Evolutionary conservation across 2,797 vertebrate species (phyloP), one percentile per base, ranked within the genome.

Genomic region (Anguilla megastoma): DNA sequence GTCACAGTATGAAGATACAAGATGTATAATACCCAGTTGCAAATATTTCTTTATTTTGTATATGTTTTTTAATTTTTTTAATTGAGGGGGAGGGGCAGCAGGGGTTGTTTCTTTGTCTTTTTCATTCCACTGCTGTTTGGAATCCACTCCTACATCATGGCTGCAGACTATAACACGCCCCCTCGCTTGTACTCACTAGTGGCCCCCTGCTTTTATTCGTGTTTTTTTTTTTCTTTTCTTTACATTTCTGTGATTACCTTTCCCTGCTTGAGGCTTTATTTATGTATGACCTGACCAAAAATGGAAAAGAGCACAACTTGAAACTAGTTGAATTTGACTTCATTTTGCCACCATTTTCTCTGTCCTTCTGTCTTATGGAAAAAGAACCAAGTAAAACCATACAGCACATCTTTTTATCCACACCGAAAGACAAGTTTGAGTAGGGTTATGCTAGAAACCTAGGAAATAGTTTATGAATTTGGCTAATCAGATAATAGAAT

Each of bases 71-170:
- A 0, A 48, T 80, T 45, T 33, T 30, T 36, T 36, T 1, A 18
- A 36, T 36, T 74, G 12, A 5, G 10, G 30, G n/a, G 10, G 30
- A 30, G 12, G 8, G 30, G 69, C 10, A 12, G 27, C 9, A 14
- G 33, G 30, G 14, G 16, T 76, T 56, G n/a, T 52, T 84, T 56
- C 48, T 52, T 84, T 52, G 82, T 56, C 27, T 52, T 30, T 54
- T 16, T 52, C 50, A 56, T 84, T 84, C 48, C 48, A 48, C 24
- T 82, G 48, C 24, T 82, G 21, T 50, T 50, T 9, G 79, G 45
- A 50, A n/a, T 82, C 41, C 79, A 50, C 45, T 48, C 24, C 82
- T 56, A n/a, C 82, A 84, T 52, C 82, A 84, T 84, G 82, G 82
- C 52, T 30, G 82, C 4, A 84, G 82, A 56, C 27, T 1, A 50